A percentile compares a stretch with the other conserved stretches of the same genome.
Evolutionary conservation across 1,140 invertebrate species (phyloP).

Genomic region (Drosophila teissieri): DNA sequence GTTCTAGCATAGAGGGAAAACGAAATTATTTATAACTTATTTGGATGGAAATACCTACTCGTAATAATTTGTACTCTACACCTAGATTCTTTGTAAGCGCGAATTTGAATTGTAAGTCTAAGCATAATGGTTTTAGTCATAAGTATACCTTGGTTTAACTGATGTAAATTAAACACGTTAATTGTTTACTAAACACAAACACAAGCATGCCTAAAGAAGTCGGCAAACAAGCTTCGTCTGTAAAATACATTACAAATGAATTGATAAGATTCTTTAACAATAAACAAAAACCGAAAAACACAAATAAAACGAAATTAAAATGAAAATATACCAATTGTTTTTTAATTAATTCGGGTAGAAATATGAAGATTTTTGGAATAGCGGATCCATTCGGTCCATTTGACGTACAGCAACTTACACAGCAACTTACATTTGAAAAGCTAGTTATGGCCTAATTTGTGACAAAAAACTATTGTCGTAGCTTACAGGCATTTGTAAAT

Average conservation of each 20-base stretch:
- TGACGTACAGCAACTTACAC: no score
- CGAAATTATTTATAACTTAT: slow-evolving; percentile 73
- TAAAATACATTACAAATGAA: slow-evolving; percentile 75
- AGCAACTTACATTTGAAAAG: no score
- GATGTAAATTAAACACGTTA: slow-evolving; percentile 80
- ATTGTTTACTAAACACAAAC: slow-evolving; percentile 73
- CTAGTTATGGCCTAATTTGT: no score
- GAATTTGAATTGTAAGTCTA: slow-evolving; percentile 73
- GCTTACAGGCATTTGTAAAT: no score
- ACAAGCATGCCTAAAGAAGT: slow-evolving; percentile 42
- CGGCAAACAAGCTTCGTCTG: slow-evolving; percentile 57
- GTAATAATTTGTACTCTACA: slow-evolving; percentile 66
- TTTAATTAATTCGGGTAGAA: neutral
- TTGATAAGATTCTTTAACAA: slow-evolving; percentile 77
- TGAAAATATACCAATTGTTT: slow-evolving; percentile 31
- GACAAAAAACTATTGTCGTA: no score
- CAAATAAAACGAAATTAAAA: slow-evolving; percentile 71
- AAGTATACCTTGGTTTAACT: slow-evolving; percentile 71
- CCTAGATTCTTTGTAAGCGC: slow-evolving; percentile 69
- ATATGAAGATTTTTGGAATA: no score
- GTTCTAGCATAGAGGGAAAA: slow-evolving; percentile 52
- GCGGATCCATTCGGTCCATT: no score
- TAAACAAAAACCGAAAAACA: slow-evolving; percentile 69
- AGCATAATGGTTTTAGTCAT: slow-evolving; percentile 66
- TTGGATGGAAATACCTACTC: slow-evolving; percentile 44